Conservation (phyloP, 1,140 invertebrate genomes). For the Sycobia sp. region DNA sequence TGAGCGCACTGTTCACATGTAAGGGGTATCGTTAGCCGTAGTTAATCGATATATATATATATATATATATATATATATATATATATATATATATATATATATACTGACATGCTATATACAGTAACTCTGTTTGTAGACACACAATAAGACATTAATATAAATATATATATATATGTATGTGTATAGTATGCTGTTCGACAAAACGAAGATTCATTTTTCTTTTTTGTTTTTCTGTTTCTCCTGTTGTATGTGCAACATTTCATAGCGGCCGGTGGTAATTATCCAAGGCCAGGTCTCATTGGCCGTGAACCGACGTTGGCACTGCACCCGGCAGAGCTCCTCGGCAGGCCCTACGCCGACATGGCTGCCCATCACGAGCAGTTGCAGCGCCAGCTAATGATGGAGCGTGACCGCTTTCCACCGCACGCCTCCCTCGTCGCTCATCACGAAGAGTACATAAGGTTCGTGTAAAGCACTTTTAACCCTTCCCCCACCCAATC, state of each 20-base stretch:
- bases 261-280: constrained; percentile 66
- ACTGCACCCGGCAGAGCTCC: constrained; percentile 75
- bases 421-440: constrained; percentile 70
- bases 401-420: constrained; percentile 78
- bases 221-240: constrained; percentile 18
- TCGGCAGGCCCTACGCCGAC: constrained; percentile 81
- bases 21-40: too few species aligned
- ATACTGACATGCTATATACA: too few species aligned
- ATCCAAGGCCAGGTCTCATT: constrained; percentile 68
- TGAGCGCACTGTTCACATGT: too few species aligned
- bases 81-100: too few species aligned
- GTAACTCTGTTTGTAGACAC: too few species aligned
- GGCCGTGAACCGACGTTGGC: constrained; percentile 66
- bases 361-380: constrained; percentile 86
- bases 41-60: too few species aligned
- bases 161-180: too few species aligned
- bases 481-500: not conserved
- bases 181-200: too few species aligned
- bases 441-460: constrained; percentile 81
- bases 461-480: constrained; percentile 60
- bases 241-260: constrained; percentile 20
- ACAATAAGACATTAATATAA: too few species aligned
- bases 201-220: too few species aligned
- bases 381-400: constrained; percentile 80
- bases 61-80: too few species aligned